phyloP scores from a whole-genome alignment of 1,140 invertebrate genomes.

The Dendrolimus kikuchii region DNA sequence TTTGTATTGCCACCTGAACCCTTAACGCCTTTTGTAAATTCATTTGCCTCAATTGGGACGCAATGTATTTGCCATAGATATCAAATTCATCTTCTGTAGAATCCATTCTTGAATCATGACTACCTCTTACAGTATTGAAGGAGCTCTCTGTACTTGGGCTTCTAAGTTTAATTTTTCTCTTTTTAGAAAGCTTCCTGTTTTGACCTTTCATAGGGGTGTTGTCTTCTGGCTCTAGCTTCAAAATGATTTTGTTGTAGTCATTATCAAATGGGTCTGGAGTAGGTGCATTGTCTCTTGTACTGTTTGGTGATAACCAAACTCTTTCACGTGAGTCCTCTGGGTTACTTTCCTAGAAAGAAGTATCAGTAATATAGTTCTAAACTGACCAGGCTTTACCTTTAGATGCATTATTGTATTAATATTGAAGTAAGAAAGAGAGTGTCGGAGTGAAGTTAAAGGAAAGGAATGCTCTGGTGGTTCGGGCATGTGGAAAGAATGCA shows the following conservation, averaged over 20 bases:
- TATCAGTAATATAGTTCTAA: too few species aligned
- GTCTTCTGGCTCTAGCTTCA: constrained; percentile 27
- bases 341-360: too few species aligned
- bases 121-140: constrained; percentile 20
- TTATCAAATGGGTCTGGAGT: constrained; percentile 24
- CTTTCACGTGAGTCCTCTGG: constrained; percentile 22
- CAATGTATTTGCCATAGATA: constrained; percentile 55
- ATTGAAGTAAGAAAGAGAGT: too few species aligned
- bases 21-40: constrained; percentile 40
- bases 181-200: constrained; percentile 11
- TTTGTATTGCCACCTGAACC: constrained; percentile 49
- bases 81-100: constrained; percentile 55
- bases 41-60: constrained; percentile 47
- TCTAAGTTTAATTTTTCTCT: constrained; percentile 28
- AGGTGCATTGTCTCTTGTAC: constrained; percentile 17
- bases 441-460: too few species aligned
- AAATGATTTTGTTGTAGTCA: constrained; percentile 22
- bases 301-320: constrained; percentile 19
- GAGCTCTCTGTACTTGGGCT: constrained; percentile 22
- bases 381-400: too few species aligned
- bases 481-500: too few species aligned
- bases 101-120: constrained; percentile 16
- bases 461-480: too few species aligned
- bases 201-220: constrained; percentile 8
- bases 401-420: too few species aligned